phyloP scores from a whole-genome alignment of 53 echinoderm and acorn worm genomes.

The Echinometra lucunter region DNA sequence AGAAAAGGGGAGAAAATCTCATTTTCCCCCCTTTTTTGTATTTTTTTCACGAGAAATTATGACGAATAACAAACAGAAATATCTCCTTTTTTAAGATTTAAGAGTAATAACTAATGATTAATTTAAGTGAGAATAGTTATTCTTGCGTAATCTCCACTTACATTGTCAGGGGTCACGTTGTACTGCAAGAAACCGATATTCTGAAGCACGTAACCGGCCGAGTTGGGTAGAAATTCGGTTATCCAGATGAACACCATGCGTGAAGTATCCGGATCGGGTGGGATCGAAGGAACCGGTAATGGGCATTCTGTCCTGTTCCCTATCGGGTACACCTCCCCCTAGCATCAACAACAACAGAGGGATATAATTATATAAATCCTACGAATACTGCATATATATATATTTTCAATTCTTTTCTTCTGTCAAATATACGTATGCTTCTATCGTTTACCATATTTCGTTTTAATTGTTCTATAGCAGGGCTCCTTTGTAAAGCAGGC shows the following conservation, averaged over 20 bases:
- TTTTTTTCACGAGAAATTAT: neutral
- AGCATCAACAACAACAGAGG: neutral
- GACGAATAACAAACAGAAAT: neutral
- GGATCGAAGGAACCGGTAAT: constrained; percentile 78
- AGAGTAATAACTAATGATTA: too few relatives aligned
- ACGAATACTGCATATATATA: too few relatives aligned
- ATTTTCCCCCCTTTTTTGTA: too few relatives aligned
- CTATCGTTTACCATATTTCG: too few relatives aligned
- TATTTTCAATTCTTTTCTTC: neutral
- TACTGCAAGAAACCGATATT: constrained; percentile 58
- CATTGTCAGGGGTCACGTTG: constrained; percentile 68
- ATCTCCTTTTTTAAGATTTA: neutral
- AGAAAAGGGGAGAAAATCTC: too few relatives aligned
- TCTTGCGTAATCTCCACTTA: constrained; percentile 3
- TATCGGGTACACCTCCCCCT: constrained; percentile 90
- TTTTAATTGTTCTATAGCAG: too few relatives aligned
- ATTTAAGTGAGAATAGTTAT: neutral
- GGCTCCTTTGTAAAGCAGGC: too few relatives aligned
- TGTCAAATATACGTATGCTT: neutral
- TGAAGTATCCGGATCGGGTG: constrained; percentile 79
- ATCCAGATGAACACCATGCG: constrained; percentile 90
- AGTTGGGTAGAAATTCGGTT: constrained; percentile 84
- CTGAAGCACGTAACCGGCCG: constrained; percentile 73
- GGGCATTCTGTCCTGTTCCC: constrained; percentile 82
- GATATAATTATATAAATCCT: neutral